These are phyloP conservation scores for Trichoplusia ni DNA, from an alignment of 1,140 invertebrate species.

Conservation along the genomic window DNA sequence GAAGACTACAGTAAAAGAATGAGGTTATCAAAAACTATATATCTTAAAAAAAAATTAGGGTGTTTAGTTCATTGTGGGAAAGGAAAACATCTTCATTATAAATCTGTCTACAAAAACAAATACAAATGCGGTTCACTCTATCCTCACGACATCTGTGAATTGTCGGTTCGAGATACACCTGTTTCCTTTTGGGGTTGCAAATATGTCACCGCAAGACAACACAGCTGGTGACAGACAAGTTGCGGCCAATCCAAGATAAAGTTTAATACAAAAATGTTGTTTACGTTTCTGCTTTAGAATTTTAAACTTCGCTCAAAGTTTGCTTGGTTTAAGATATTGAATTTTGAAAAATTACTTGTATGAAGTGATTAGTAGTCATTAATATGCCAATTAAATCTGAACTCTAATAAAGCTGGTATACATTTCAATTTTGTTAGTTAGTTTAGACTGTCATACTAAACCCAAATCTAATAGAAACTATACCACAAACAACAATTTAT, in stretches of 20 bases:
- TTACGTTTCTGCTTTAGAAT: background rate
- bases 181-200: conserved; percentile 20
- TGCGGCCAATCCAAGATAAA: background rate
- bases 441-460: background rate
- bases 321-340: too few relatives aligned
- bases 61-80: too few relatives aligned
- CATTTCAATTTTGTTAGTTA: background rate
- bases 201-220: conserved; percentile 1
- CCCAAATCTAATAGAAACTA: conserved; percentile 21
- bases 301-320: too few relatives aligned
- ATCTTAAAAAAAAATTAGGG: too few relatives aligned
- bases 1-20: too few relatives aligned
- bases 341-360: too few relatives aligned
- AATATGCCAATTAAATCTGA: too few relatives aligned
- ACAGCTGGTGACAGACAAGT: background rate
- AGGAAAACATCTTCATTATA: background rate
- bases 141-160: conserved; percentile 26
- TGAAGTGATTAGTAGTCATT: too few relatives aligned
- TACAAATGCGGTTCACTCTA: background rate
- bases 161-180: conserved; percentile 12
- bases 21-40: too few relatives aligned
- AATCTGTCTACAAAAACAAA: background rate
- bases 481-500: conserved; percentile 19
- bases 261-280: background rate
- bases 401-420: background rate